Conservation (phyloP, 37 sponge, comb jelly and placozoan genomes). For the Aplysina aerophoba region DNA sequence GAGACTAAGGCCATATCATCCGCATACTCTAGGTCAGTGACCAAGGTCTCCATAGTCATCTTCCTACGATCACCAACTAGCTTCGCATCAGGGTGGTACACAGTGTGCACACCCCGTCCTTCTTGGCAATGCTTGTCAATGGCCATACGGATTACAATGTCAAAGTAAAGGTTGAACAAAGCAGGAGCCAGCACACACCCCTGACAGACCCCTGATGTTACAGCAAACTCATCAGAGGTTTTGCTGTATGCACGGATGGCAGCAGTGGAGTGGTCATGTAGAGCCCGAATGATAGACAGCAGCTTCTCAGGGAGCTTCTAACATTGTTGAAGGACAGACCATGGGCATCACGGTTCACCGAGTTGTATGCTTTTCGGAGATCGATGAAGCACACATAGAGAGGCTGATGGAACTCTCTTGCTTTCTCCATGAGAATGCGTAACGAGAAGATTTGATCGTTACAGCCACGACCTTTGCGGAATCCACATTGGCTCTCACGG, state of each 20-base stretch:
- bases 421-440: slow-evolving; percentile 17
- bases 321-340: slow-evolving; percentile 13
- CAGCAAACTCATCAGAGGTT: slow-evolving; percentile 14
- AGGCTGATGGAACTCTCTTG: neutral
- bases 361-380: slow-evolving; percentile 10
- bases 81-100: slow-evolving; percentile 23
- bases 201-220: slow-evolving; percentile 17
- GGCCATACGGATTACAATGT: slow-evolving; percentile 13
- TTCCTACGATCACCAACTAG: slow-evolving; percentile 22
- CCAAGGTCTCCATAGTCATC: slow-evolving; percentile 6
- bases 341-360: neutral
- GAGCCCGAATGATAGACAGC: neutral
- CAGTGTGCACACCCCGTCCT: slow-evolving; percentile 4
- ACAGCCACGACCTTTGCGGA: slow-evolving; percentile 26
- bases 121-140: neutral
- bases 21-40: slow-evolving; percentile 14
- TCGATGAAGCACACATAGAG: slow-evolving; percentile 5
- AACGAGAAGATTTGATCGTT: slow-evolving; percentile 34
- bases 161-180: slow-evolving; percentile 30
- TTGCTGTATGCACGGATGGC: slow-evolving; percentile 12
- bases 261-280: neutral
- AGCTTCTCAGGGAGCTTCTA: neutral
- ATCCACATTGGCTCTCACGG: slow-evolving; percentile 41
- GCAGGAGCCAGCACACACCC: slow-evolving; percentile 39
- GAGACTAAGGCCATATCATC: no score